phyloP scores from a whole-genome alignment of 2,888 invertebrate genomes.

The Apocheima hispidaria region DNA sequence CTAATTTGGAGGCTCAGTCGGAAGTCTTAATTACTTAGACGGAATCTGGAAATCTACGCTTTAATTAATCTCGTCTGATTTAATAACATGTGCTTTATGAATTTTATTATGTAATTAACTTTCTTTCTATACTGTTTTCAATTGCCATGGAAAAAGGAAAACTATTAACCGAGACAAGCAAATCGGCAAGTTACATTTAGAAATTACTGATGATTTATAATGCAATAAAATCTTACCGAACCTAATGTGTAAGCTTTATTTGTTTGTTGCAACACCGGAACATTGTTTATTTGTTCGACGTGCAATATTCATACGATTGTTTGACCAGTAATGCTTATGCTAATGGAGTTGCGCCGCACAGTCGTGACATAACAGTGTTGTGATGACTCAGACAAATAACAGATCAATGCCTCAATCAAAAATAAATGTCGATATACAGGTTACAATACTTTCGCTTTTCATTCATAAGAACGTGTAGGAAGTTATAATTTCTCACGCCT shows the following conservation, averaged over 20 bases:
- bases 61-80: conserved; percentile 1
- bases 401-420: conserved; percentile 44
- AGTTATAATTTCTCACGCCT: conserved; percentile 47
- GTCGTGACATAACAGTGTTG: conserved; percentile 55
- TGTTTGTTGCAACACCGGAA: conserved; percentile 54
- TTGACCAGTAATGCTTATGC: conserved; percentile 47
- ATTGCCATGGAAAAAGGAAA: conserved; percentile 5
- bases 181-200: conserved; percentile 6
- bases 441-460: conserved; percentile 45
- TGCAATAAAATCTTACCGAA: conserved; percentile 20
- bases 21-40: conserved; percentile 23
- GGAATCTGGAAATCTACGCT: conserved; percentile 9
- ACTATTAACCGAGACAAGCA: background rate
- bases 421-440: conserved; percentile 36
- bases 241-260: conserved; percentile 24
- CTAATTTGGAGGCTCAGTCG: conserved; percentile 19
- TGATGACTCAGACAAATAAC: conserved; percentile 53
- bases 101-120: conserved; percentile 15
- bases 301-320: conserved; percentile 45
- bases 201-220: conserved; percentile 25
- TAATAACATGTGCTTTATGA: conserved; percentile 12
- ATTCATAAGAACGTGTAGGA: conserved; percentile 47
- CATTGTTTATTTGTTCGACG: conserved; percentile 48
- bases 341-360: conserved; percentile 29
- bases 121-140: conserved; percentile 12